Percentiles rank a stretch among this genome's conserved stretches.
These are phyloP conservation scores for Spilosoma lubricipeda DNA, from an alignment of 2,888 invertebrate genomes.

Conservation along the genomic window DNA sequence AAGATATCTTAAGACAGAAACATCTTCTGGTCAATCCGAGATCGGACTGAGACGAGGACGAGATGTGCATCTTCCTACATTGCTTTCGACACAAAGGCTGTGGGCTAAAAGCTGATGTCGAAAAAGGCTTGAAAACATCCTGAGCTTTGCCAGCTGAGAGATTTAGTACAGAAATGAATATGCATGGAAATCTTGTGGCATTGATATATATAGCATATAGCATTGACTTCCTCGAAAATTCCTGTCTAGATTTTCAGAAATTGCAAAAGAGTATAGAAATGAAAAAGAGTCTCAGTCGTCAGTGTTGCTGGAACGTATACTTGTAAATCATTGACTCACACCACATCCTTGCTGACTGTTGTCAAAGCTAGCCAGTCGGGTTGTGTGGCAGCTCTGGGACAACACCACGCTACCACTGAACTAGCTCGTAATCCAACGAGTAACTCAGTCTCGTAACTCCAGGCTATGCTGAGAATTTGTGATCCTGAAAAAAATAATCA, in stretches of 20 bases:
- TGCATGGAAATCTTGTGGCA: not conserved
- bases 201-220: too few relatives aligned
- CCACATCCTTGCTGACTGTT: slow-evolving; percentile 77
- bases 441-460: slow-evolving; percentile 81
- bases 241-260: not conserved
- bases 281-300: not conserved
- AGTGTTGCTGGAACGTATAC: not conserved
- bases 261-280: not conserved
- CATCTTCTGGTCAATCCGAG: too few relatives aligned
- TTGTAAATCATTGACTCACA: slow-evolving; percentile 56
- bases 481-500: slow-evolving; percentile 62
- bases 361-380: slow-evolving; percentile 79
- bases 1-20: too few relatives aligned
- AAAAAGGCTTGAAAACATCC: not conserved
- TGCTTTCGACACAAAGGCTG: not conserved
- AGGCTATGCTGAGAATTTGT: slow-evolving; percentile 78
- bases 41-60: not conserved
- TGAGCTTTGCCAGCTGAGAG: not conserved
- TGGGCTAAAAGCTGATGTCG: not conserved
- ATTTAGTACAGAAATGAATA: not conserved
- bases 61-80: not conserved
- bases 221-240: not conserved
- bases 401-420: slow-evolving; percentile 81
- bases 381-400: slow-evolving; percentile 74
- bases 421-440: slow-evolving; percentile 79